Percentiles rank a stretch among this genome's conserved stretches.
Evolutionary conservation across 2,888 invertebrate genomes (phyloP).

Genomic region (Serripes groenlandicus): DNA sequence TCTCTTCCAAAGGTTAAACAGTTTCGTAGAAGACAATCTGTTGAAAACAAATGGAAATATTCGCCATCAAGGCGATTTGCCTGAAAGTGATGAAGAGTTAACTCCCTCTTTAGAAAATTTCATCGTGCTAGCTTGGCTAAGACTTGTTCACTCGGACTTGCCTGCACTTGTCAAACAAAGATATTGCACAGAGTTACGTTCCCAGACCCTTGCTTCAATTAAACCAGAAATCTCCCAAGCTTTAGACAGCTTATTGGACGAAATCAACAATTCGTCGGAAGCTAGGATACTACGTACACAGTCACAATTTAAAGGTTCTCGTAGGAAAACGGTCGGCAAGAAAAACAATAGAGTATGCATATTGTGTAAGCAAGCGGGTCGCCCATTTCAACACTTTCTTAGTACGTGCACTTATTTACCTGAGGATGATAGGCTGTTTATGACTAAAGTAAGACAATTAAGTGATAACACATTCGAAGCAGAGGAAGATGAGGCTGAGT

Average conservation of each 20-base stretch:
- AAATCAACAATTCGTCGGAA: slow-evolving; percentile 40
- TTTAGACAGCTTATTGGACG: slow-evolving; percentile 64
- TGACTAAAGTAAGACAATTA: slow-evolving; percentile 5
- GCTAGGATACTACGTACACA: slow-evolving; percentile 37
- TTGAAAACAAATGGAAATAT: slow-evolving; percentile 34
- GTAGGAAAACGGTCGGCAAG: no score
- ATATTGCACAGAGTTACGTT: slow-evolving; percentile 63
- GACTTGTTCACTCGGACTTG: slow-evolving; percentile 53
- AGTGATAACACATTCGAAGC: background rate
- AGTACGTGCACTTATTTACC: slow-evolving; percentile 26
- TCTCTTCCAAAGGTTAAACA: slow-evolving; percentile 59
- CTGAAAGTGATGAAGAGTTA: slow-evolving; percentile 46
- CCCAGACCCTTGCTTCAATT: slow-evolving; percentile 60
- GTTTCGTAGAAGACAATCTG: slow-evolving; percentile 66
- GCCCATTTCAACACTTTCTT: slow-evolving; percentile 17
- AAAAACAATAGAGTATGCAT: slow-evolving; percentile 22
- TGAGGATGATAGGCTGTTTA: background rate
- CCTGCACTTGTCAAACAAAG: slow-evolving; percentile 64
- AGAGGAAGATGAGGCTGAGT: no score
- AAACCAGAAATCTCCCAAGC: slow-evolving; percentile 68
- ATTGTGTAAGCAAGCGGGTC: slow-evolving; percentile 61
- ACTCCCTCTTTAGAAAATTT: slow-evolving; percentile 68
- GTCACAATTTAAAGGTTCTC: background rate
- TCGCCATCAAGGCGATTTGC: slow-evolving; percentile 55
- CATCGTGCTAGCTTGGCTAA: slow-evolving; percentile 62